A percentile compares a stretch with the other conserved stretches of the same genome.
Conservation (phyloP, 2,797 vertebrate genomes). For the Botia almorhae region DNA sequence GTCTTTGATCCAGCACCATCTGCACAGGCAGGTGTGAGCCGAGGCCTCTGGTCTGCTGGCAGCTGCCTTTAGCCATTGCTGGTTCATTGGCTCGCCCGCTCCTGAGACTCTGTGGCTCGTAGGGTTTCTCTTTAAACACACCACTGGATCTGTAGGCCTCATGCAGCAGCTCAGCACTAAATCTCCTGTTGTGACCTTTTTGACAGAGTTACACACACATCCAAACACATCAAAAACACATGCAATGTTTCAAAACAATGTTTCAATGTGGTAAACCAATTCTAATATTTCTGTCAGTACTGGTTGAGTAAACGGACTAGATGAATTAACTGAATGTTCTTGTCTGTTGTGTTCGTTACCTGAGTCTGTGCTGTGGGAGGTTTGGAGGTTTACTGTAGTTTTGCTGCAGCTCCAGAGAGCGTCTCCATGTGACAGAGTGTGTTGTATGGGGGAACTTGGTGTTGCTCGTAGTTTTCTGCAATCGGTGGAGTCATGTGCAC, state of each 20-base stretch:
- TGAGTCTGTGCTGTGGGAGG: constrained; percentile 65
- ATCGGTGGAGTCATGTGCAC: constrained; percentile 77
- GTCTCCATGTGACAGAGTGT: constrained; percentile 81
- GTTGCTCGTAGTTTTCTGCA: constrained; percentile 70
- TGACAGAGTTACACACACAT: constrained; percentile 27
- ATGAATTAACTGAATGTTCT: too few species aligned
- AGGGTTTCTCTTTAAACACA: constrained; percentile 80
- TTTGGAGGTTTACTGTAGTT: constrained; percentile 67
- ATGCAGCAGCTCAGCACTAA: constrained; percentile 64
- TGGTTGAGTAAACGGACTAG: too few species aligned
- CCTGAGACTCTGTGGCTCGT: constrained; percentile 66
- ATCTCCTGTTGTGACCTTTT: constrained; percentile 71
- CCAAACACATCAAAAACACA: background rate
- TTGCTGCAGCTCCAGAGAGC: constrained; percentile 81
- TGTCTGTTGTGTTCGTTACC: constrained; percentile 39
- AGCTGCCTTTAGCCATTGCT: constrained; percentile 72
- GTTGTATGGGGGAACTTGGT: constrained; percentile 73
- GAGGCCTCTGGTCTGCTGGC: constrained; percentile 74
- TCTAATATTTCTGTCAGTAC: too few species aligned
- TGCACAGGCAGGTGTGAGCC: constrained; percentile 78
- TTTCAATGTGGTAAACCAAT: too few species aligned
- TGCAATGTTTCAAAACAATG: background rate
- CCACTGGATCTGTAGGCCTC: constrained; percentile 68
- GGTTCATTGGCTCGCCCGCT: constrained; percentile 51
- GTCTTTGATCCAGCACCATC: constrained; percentile 78